Base-by-base conservation (phyloP, 1,140 invertebrate species). In the Chlorops oryzae region DNA sequence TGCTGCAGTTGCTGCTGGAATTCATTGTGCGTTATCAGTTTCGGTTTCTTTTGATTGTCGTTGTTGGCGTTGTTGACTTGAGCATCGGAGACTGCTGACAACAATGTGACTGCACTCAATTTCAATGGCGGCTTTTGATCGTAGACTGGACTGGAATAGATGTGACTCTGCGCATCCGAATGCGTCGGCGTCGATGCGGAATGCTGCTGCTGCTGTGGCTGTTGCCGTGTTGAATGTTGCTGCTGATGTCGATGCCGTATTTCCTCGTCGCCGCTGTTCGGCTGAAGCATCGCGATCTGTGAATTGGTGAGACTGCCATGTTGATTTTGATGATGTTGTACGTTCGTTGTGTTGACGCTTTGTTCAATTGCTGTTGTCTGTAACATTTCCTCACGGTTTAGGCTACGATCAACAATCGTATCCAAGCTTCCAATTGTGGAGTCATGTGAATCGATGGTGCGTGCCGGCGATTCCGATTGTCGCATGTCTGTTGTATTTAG, bases 111-210 rank as follows among this genome's bases (percentile, higher is more conserved):
- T 23, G 58, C 56, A 2, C 58, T 58, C 13, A 63, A 44, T 21
- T 65, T 68, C 9, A 69, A 5, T 42, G 47, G 32, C 12, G 62
- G 65, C 42, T 66, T 69, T 39, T 69, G 56, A 53, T 69, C 65
- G 25, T 70, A 70, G 3, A 68, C 66, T 22, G 66, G 66, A 62
- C 66, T 70, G 38, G 63, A 65, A 56, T 70, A 70, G 15, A 70
- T 70, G 47, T 69, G 66, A 62, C 64, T 70, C 44, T 69, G 65
- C 45, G 61, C 61, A 61, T 69, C 65, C n/a, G n/a, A n/a, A n/a
- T n/a, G n/a, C n/a, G n/a, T n/a, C n/a, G n/a, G n/a, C n/a, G n/a
- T n/a, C n/a, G n/a, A n/a, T n/a, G n/a, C n/a, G n/a, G n/a, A n/a
- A 28, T 55, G 25, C 17, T 54, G 51, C 21, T 63, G 57, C 0